Base-by-base conservation (phyloP, 2,113 vertebrate species). In the Glaucidium brasilianum region DNA sequence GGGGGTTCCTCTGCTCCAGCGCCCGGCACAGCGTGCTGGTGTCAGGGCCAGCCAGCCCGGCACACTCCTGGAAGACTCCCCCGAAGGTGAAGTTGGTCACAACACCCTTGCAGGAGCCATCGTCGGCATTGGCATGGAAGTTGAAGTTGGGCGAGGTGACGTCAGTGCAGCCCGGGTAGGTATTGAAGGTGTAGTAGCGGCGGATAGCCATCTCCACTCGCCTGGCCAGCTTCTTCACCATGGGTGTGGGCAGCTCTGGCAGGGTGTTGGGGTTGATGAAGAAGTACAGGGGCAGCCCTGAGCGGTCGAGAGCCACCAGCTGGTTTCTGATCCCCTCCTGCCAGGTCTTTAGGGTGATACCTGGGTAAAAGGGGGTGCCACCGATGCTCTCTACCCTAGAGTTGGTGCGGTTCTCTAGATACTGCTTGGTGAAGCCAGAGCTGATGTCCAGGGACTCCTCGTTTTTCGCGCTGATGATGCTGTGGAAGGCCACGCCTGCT, bases 331-430 rank as follows among this genome's bases (percentile, higher is more conserved):
- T 99, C 43, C 94, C 97, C 85, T 99, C 98, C 92, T 99, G 99
- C 99, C 99, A 99, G 58, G 94, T 97, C 97, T 99, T 98, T 74
- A 99, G 97, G 53, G 98, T 99, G 96, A 99, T 99, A 12, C 99
- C 99, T 2, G 99, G 99, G 92, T 99, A 99, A 77, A 99, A 99
- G 3, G 99, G 98, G 23, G 60, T 30, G 11, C 99, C 98, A 0
- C 99, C 99, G 0, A 99, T 92, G 95, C 99, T 99, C 85, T 98
- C 97, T 15, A 98, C 98, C 45, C 99, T 94, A 26, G 99, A 99
- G 95, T 97, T 98, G 71, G 97, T 98, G 78, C 98, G 98, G 92
- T 99, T 99, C 23, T 98, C 96, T 92, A 98, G 88, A 67, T 99
- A 99, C 35, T 89, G 80, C 49, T 96, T 93, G 88, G 93, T 98